Conservation (phyloP, 1,140 invertebrate genomes). For the Cardiocondyla obscurior region DNA sequence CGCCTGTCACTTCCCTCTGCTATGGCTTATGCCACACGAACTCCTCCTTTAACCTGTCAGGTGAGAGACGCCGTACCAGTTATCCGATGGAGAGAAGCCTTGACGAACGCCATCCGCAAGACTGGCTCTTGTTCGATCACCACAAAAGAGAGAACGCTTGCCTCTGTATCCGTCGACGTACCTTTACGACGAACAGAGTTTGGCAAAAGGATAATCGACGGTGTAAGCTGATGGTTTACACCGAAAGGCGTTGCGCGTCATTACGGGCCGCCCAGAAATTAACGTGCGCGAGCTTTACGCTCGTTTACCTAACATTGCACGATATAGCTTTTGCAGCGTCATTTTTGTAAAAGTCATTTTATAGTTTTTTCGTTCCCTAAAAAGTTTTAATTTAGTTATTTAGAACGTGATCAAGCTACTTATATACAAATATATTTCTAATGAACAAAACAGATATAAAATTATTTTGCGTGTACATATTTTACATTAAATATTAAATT, state of each 20-base stretch:
- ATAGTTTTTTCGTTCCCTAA: too few species aligned
- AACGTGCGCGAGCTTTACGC: constrained; percentile 8
- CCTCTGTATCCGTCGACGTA: constrained; percentile 40
- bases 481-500: not conserved
- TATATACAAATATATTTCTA: not conserved
- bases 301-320: not conserved
- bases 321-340: not conserved
- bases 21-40: constrained; percentile 64
- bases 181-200: constrained; percentile 42
- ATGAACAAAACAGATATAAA: not conserved
- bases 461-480: not conserved
- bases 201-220: constrained; percentile 53
- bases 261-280: constrained; percentile 37
- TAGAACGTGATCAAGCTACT: not conserved
- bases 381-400: not conserved
- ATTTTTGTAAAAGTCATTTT: not conserved
- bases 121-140: constrained; percentile 36
- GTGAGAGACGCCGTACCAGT: constrained; percentile 49
- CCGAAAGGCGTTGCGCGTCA: constrained; percentile 21
- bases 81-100: constrained; percentile 22
- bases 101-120: constrained; percentile 36
- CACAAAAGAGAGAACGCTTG: constrained; percentile 50
- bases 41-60: constrained; percentile 65
- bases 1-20: constrained; percentile 69
- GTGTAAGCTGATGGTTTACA: constrained; percentile 50